Percentiles rank a stretch among this genome's conserved stretches.
phyloP scores from a whole-genome alignment of 35 echinoderm and acorn worm species.

The Apostichopus parvimensis region DNA sequence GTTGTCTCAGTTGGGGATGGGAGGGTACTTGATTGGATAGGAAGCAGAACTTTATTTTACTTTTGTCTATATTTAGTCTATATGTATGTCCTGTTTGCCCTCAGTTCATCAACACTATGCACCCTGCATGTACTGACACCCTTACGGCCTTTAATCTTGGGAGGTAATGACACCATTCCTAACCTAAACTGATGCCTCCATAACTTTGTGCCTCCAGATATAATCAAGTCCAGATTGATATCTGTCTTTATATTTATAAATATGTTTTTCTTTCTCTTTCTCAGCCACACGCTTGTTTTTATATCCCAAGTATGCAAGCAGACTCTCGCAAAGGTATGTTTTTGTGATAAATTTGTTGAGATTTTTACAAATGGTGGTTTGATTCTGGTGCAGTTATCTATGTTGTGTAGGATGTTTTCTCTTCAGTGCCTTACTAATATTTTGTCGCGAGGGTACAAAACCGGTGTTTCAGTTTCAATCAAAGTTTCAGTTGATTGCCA shows the following conservation, averaged over 20 bases:
- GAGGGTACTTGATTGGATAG: no score
- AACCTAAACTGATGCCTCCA: no score
- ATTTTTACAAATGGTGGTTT: not conserved
- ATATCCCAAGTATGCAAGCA: conserved; percentile 94
- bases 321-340: conserved; percentile 83
- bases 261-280: conserved; percentile 33
- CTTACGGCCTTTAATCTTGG: conserved; percentile 81
- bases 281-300: conserved; percentile 78
- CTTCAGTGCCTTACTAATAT: no score
- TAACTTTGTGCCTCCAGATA: no score
- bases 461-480: no score
- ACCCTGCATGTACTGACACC: conserved; percentile 90
- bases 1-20: no score
- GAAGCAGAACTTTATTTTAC: no score
- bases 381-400: not conserved
- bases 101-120: conserved; percentile 88
- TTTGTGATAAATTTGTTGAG: not conserved
- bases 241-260: not conserved
- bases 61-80: no score
- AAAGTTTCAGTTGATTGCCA: no score
- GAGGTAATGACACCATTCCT: conserved; percentile 88
- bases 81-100: not conserved
- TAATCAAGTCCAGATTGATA: no score
- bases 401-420: not conserved
- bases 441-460: no score